A percentile compares a stretch with the other conserved stretches of the same genome.
phyloP scores from a whole-genome alignment of 2,888 invertebrate genomes.

The Deilephila elpenor region DNA sequence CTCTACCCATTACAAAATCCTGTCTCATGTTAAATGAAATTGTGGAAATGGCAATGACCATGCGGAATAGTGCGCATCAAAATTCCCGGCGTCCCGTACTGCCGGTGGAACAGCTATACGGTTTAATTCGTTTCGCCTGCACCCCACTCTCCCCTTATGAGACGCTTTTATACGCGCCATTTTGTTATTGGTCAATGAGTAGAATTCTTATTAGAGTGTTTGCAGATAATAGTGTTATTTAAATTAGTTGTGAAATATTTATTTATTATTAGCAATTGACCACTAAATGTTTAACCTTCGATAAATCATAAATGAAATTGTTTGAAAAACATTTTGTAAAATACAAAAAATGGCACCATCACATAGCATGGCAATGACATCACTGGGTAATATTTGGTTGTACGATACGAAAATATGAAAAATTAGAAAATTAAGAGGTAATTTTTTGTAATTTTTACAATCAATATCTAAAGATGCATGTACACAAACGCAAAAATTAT shows the following conservation, averaged over 20 bases:
- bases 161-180: not conserved
- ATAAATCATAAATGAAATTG: too few relatives aligned
- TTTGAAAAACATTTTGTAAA: not conserved
- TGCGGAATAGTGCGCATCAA: slow-evolving; percentile 78
- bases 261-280: too few relatives aligned
- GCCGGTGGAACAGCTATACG: slow-evolving; percentile 52
- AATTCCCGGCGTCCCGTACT: slow-evolving; percentile 68
- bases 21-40: slow-evolving; percentile 54
- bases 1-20: not conserved
- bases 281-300: too few relatives aligned
- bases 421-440: too few relatives aligned
- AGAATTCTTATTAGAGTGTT: not conserved
- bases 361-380: too few relatives aligned
- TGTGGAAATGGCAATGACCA: slow-evolving; percentile 80
- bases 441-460: too few relatives aligned
- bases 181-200: slow-evolving; percentile 1
- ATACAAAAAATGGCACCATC: not conserved
- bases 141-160: slow-evolving; percentile 24
- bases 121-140: slow-evolving; percentile 12
- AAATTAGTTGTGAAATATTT: too few relatives aligned
- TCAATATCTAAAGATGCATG: too few relatives aligned
- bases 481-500: too few relatives aligned
- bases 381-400: too few relatives aligned
- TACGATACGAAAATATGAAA: too few relatives aligned
- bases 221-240: too few relatives aligned